A percentile compares a stretch with the other conserved stretches of the same genome.
Evolutionary conservation across 2,797 vertebrate species (phyloP).

Genomic region (Phaenicophaeus curvirostris): DNA sequence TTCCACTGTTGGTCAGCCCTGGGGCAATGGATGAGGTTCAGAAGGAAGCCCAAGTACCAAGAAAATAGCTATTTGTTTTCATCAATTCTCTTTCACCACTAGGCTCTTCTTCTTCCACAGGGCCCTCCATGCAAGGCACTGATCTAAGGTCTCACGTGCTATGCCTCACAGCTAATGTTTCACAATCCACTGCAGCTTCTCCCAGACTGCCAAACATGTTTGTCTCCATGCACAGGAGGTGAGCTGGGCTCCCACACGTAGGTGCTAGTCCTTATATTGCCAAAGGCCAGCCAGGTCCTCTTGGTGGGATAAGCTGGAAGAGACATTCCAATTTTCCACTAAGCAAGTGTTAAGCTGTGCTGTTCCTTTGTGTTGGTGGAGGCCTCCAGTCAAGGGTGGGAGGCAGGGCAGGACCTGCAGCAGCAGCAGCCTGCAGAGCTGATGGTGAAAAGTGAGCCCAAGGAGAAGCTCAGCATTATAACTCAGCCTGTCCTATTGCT

Average conservation of each 20-base stretch:
- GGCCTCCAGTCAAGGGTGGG: background rate
- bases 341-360: background rate
- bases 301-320: background rate
- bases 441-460: background rate
- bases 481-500: background rate
- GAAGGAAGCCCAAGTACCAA: background rate
- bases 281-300: background rate
- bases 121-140: background rate
- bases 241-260: background rate
- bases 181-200: background rate
- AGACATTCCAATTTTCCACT: background rate
- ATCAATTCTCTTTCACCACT: background rate
- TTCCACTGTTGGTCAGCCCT: background rate
- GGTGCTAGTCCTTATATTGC: fast-evolving
- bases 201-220: background rate
- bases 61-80: background rate
- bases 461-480: background rate
- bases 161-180: background rate
- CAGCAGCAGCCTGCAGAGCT: background rate
- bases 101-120: background rate
- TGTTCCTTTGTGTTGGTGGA: background rate
- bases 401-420: background rate
- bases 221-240: background rate
- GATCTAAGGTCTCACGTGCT: background rate
- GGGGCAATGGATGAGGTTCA: background rate